Conservation (phyloP, 2,113 vertebrate genomes). For the Semnopithecus entellus region DNA sequence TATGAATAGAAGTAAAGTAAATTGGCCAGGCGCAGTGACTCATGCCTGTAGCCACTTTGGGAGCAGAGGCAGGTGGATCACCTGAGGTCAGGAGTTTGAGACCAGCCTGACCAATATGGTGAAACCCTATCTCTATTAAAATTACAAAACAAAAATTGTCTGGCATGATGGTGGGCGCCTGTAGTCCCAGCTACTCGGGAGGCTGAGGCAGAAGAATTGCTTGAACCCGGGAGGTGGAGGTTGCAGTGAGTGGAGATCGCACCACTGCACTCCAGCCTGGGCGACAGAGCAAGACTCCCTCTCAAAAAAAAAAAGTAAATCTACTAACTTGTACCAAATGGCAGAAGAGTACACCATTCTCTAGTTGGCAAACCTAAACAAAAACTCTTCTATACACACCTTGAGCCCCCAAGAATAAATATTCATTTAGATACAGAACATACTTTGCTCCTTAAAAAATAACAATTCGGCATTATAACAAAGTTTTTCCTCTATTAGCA, state of each 20-base stretch:
- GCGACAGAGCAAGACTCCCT: too few relatives aligned
- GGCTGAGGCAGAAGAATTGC: too few relatives aligned
- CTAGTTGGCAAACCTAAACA: not conserved
- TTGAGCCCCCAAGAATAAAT: not conserved
- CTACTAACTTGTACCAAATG: not conserved
- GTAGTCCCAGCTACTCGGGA: too few relatives aligned
- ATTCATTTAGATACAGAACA: not conserved
- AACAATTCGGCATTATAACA: not conserved
- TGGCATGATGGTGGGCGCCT: rapidly evolving
- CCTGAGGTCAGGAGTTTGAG: too few relatives aligned
- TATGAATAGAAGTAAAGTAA: not conserved
- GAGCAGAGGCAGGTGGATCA: too few relatives aligned
- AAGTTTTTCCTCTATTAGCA: constrained; percentile 31
- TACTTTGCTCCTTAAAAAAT: not conserved
- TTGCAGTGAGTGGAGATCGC: too few relatives aligned
- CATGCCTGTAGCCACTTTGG: too few relatives aligned
- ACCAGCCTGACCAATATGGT: too few relatives aligned
- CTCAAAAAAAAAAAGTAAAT: not conserved
- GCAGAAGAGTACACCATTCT: not conserved
- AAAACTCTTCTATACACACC: not conserved
- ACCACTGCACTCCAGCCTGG: too few relatives aligned
- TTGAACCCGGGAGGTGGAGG: too few relatives aligned
- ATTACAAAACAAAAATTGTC: not conserved
- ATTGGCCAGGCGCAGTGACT: too few relatives aligned
- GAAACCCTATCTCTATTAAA: too few relatives aligned